phyloP scores from a whole-genome alignment of 1,140 invertebrate genomes.

The Branchinecta lindahli region DNA sequence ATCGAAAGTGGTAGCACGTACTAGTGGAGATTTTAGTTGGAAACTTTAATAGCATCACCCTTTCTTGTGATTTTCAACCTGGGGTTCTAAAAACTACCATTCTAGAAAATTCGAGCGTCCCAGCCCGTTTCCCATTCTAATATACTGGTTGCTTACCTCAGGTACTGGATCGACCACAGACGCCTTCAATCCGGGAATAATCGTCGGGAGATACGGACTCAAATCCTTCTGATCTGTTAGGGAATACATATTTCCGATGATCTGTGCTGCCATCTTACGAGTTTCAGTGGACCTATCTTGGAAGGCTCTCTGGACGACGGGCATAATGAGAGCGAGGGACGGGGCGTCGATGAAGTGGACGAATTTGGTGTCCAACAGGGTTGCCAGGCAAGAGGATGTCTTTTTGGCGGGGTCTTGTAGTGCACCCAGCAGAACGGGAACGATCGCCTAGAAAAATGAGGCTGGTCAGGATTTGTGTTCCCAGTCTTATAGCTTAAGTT shows the following conservation, averaged over 20 bases:
- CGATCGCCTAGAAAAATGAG: slow-evolving; percentile 44
- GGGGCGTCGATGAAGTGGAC: slow-evolving; percentile 99
- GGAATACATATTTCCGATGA: slow-evolving; percentile 99
- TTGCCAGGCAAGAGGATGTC: slow-evolving; percentile 78
- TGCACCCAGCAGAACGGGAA: slow-evolving; percentile 75
- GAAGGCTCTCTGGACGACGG: slow-evolving; percentile 91
- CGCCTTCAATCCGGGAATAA: slow-evolving; percentile 91
- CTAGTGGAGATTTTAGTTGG: too few species aligned
- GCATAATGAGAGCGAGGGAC: slow-evolving; percentile 96
- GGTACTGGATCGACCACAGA: slow-evolving; percentile 95
- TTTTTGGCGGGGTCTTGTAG: slow-evolving; percentile 93
- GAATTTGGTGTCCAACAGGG: slow-evolving; percentile 89
- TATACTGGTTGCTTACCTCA: slow-evolving; percentile 43
- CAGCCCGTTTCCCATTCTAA: too few species aligned
- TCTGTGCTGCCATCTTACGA: slow-evolving; percentile 95
- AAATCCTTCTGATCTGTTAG: slow-evolving; percentile 97
- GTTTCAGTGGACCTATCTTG: slow-evolving; percentile 93
- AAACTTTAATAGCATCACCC: too few species aligned
- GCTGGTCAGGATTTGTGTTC: neutral
- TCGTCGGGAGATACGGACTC: slow-evolving; percentile 84
- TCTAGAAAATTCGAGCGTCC: too few species aligned
- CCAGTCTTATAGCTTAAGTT: too few species aligned
- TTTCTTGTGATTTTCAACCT: too few species aligned
- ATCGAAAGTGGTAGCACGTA: too few species aligned
- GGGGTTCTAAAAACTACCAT: too few species aligned